Conservation (phyloP, 2,888 invertebrate species). For the Tuta absoluta region DNA sequence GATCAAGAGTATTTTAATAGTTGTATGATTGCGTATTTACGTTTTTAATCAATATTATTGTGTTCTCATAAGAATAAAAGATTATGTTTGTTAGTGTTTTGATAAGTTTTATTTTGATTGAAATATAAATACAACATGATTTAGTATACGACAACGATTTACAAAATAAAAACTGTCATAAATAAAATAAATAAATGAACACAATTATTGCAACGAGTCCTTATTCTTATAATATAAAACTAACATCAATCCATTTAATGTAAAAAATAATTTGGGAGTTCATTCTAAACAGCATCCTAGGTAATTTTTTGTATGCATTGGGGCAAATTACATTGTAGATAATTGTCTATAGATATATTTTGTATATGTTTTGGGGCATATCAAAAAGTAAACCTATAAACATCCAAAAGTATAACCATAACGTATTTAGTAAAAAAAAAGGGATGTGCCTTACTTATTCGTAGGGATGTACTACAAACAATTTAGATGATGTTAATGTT, state of each 20-base stretch:
- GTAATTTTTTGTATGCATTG: not conserved
- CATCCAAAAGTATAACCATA: no score
- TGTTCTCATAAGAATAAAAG: not conserved
- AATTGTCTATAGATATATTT: no score
- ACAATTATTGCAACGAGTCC: not conserved
- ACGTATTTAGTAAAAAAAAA: no score
- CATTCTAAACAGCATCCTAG: not conserved
- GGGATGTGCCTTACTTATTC: no score
- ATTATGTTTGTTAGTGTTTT: not conserved
- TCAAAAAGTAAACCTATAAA: no score
- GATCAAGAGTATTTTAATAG: not conserved
- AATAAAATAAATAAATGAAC: not conserved
- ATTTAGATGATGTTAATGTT: no score
- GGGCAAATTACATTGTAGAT: not conserved
- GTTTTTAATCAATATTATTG: not conserved
- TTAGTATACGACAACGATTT: constrained; percentile 7
- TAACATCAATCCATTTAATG: not conserved
- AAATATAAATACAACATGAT: constrained; percentile 3
- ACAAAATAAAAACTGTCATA: constrained; percentile 3
- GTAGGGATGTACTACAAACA: no score
- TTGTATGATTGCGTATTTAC: not conserved
- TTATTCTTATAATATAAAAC: not conserved
- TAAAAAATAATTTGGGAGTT: not conserved
- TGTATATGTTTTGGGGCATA: no score
- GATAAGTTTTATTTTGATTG: constrained; percentile 10